Conservation (phyloP, 2,888 invertebrate genomes). For the Lampropteryx suffumata region DNA sequence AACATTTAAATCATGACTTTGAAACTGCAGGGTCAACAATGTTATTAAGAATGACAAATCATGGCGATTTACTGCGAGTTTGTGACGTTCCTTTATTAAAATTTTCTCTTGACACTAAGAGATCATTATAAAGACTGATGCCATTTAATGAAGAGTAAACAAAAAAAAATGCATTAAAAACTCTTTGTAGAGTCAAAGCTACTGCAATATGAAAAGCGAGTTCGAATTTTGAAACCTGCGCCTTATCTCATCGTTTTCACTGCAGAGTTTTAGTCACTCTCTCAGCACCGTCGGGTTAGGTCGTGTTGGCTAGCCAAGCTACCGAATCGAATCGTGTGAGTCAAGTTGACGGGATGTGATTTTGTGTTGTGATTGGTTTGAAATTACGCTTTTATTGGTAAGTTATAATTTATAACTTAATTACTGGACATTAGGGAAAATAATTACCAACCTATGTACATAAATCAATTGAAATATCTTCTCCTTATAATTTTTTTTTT, state of each 20-base stretch:
- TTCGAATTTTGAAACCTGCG: slow-evolving; percentile 23
- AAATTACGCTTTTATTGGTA: slow-evolving; percentile 2
- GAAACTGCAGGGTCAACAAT: too few species aligned
- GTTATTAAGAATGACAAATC: too few species aligned
- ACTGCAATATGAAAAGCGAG: slow-evolving; percentile 13
- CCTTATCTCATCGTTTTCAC: slow-evolving; percentile 9
- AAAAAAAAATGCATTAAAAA: not conserved
- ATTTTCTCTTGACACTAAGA: too few species aligned
- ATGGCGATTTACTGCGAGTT: too few species aligned
- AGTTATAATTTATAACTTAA: not conserved
- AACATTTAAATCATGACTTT: too few species aligned
- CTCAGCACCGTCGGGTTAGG: not conserved
- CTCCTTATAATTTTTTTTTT: too few species aligned
- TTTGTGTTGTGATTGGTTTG: slow-evolving; percentile 16
- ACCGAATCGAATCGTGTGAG: slow-evolving; percentile 5
- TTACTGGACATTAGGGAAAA: too few species aligned
- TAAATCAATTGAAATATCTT: too few species aligned
- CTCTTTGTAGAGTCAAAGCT: slow-evolving; percentile 1
- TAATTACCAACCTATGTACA: too few species aligned
- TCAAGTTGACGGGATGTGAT: slow-evolving; percentile 16
- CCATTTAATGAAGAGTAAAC: too few species aligned
- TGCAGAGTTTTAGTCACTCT: slow-evolving; percentile 20
- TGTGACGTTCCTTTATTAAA: too few species aligned
- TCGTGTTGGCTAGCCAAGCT: not conserved
- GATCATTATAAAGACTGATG: too few species aligned